A percentile compares a stretch with the other conserved stretches of the same genome.
phyloP scores from a whole-genome alignment of 2,113 vertebrate genomes.

The Lasiurus borealis region DNA sequence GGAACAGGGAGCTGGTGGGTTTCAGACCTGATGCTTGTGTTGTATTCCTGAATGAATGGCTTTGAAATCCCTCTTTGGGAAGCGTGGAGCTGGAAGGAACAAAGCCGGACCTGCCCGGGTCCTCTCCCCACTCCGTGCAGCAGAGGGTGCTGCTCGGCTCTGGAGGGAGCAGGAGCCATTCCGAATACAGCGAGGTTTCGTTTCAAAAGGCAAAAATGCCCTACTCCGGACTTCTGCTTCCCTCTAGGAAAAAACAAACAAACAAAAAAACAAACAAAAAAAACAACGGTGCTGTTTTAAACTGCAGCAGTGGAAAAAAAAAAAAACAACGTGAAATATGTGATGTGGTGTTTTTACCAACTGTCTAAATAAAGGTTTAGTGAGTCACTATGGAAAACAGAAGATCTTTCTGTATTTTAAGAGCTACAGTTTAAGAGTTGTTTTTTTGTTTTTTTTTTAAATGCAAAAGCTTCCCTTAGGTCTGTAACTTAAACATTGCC shows the following conservation, averaged over 20 bases:
- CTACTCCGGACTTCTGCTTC: slow-evolving; percentile 79
- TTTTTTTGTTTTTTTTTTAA: slow-evolving; percentile 80
- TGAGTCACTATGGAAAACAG: slow-evolving; percentile 89
- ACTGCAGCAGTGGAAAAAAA: slow-evolving; percentile 76
- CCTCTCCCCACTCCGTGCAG: slow-evolving; percentile 72
- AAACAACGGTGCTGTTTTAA: slow-evolving; percentile 63
- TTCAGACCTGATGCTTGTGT: slow-evolving; percentile 65
- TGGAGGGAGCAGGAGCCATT: slow-evolving; percentile 65
- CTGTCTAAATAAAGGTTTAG: slow-evolving; percentile 91
- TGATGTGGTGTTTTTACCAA: slow-evolving; percentile 89
- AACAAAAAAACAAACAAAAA: not conserved
- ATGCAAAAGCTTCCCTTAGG: slow-evolving; percentile 87
- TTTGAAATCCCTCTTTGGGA: slow-evolving; percentile 81
- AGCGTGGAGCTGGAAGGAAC: slow-evolving; percentile 72
- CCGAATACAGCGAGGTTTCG: slow-evolving; percentile 70
- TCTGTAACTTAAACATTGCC: slow-evolving; percentile 87
- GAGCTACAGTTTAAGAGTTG: slow-evolving; percentile 84
- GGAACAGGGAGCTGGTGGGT: slow-evolving; percentile 13
- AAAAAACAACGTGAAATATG: slow-evolving; percentile 84
- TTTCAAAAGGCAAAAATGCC: slow-evolving; percentile 70
- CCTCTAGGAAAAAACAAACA: slow-evolving; percentile 79
- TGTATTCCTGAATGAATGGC: slow-evolving; percentile 75
- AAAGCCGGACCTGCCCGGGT: not conserved
- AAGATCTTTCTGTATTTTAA: slow-evolving; percentile 89
- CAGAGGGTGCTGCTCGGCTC: slow-evolving; percentile 85